Conservation (phyloP, 2,113 vertebrate genomes). For the Cyrtonyx montezumae region DNA sequence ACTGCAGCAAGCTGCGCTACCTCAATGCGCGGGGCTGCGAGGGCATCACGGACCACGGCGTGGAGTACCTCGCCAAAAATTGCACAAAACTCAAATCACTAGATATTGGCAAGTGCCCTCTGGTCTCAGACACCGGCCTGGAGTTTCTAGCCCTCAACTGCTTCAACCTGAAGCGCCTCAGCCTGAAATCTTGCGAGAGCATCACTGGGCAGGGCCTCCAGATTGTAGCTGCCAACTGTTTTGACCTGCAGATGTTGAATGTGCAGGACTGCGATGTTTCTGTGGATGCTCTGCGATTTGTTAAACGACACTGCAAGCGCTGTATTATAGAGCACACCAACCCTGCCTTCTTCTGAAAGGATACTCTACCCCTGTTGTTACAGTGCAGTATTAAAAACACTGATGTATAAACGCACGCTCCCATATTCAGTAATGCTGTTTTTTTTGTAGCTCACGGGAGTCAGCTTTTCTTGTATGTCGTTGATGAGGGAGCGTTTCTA, state of each 20-base stretch:
- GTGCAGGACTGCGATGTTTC: slow-evolving; percentile 97
- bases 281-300: slow-evolving; percentile 91
- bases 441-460: slow-evolving; percentile 54
- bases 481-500: not conserved
- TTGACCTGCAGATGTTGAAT: slow-evolving; percentile 95
- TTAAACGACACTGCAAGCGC: slow-evolving; percentile 92
- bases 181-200: slow-evolving; percentile 94
- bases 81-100: slow-evolving; percentile 94
- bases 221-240: slow-evolving; percentile 93
- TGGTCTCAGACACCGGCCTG: slow-evolving; percentile 93
- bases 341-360: slow-evolving; percentile 93
- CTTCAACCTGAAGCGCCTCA: slow-evolving; percentile 92
- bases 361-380: not conserved
- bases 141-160: slow-evolving; percentile 94
- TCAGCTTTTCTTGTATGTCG: slow-evolving; percentile 48
- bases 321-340: slow-evolving; percentile 98
- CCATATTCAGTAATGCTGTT: slow-evolving; percentile 38
- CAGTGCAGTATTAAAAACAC: slow-evolving; percentile 54
- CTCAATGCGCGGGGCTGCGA: slow-evolving; percentile 96
- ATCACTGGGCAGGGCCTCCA: slow-evolving; percentile 91
- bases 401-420: slow-evolving; percentile 32
- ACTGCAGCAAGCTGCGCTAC: slow-evolving; percentile 97
- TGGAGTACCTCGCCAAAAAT: slow-evolving; percentile 94
- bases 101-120: slow-evolving; percentile 95
- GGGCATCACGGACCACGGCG: slow-evolving; percentile 96